Base-by-base conservation (phyloP, 2,113 vertebrate genomes). In the Dipodomys stephensi region DNA sequence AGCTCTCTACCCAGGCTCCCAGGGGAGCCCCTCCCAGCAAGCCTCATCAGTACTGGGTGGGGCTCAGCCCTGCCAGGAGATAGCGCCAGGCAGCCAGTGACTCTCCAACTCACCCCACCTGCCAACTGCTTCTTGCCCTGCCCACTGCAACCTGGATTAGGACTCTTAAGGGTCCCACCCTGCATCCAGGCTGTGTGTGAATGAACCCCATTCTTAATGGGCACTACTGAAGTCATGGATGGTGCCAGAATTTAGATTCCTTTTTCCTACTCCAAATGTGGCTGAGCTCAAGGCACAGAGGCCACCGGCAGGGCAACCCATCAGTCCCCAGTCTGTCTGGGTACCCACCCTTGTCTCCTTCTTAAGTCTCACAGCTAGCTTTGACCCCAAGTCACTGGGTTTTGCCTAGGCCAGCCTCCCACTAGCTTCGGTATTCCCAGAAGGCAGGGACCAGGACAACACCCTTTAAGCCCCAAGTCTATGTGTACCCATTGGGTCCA, bases 381-480 rank as follows among this genome's bases (percentile, higher is more conserved):
- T 89, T 91, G 69, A 79, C n/a, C 49, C 69, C 6, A 2, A n/a
- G 53, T 62, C 13, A 3, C 23, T 28, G 67, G 77, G 30, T 57
- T 65, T 80, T 74, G 53, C 35, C 49, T 85, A 74, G 64, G 25
- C 20, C 32, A 64, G 90, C n/a, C 35, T 83, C 62, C 57, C 6
- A 6, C 20, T 6, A 2, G 28, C 7, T 8, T 18, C 27, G 76
- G 44, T 25, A 44, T 62, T 69, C 16, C 15, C 4, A 49, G 13
- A 83, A 39, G 64, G n/a, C 15, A n/a, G 82, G 71, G 64, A 77
- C 84, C 64, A 83, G 64, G 72, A 84, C 3, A 53, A 53, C 25
- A 8, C 83, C 76, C 81, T 49, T 27, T 62, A 64, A 91, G 44
- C 80, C 76, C 80, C 92, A 83, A 53, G 35, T 60, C 83, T 76